Evolutionary conservation across 2,888 invertebrate species (phyloP).

Genomic region (Parochlus steinenii): DNA sequence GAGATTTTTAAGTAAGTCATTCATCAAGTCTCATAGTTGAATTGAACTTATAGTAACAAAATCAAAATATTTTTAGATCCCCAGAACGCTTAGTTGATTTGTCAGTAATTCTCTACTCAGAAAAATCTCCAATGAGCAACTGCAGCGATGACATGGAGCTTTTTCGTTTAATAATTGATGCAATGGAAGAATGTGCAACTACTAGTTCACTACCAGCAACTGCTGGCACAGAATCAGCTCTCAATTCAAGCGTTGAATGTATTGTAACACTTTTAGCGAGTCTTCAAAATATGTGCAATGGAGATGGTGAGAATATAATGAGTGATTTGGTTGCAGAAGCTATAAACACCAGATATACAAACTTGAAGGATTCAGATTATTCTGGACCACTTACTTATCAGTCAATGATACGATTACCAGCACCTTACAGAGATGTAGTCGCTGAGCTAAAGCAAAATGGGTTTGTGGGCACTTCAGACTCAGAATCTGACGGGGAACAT

Average conservation of each 20-base stretch:
- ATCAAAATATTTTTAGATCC: constrained; percentile 24
- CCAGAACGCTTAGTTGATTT: constrained; percentile 64
- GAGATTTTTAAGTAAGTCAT: constrained; percentile 47
- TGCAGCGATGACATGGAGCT: constrained; percentile 65
- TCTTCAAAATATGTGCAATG: constrained; percentile 66
- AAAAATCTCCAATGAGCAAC: constrained; percentile 45
- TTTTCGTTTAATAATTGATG: constrained; percentile 76
- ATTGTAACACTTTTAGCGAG: constrained; percentile 69
- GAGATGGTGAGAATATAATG: constrained; percentile 42
- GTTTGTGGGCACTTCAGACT: constrained; percentile 39
- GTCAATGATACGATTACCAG: constrained; percentile 64
- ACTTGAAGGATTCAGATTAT: constrained; percentile 59
- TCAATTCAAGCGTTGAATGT: constrained; percentile 68
- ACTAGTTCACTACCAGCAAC: constrained; percentile 40
- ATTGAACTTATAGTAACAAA: background rate
- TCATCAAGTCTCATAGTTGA: background rate
- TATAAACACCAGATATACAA: constrained; percentile 47
- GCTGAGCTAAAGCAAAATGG: constrained; percentile 47
- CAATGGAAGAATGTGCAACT: constrained; percentile 81
- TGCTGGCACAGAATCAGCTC: constrained; percentile 51
- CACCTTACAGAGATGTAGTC: constrained; percentile 60
- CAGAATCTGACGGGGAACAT: constrained; percentile 48
- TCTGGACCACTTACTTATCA: constrained; percentile 74
- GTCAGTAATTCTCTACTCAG: constrained; percentile 41
- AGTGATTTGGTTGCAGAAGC: constrained; percentile 34